Conservation (phyloP, 2,888 invertebrate genomes). For the Agapetus fuscipes region DNA sequence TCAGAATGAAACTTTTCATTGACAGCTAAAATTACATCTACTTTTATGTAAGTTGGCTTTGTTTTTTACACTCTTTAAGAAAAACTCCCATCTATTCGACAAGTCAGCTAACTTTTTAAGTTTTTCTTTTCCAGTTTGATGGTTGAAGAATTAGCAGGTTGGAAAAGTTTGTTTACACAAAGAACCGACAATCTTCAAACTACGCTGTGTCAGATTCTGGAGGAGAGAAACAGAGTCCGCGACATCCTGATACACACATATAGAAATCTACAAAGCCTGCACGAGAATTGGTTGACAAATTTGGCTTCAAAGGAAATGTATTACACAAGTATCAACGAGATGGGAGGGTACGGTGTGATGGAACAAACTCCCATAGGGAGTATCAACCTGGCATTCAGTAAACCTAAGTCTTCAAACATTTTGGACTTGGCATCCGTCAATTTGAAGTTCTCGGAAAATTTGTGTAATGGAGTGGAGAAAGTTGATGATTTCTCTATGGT, state of each 20-base stretch:
- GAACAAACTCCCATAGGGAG: constrained; percentile 42
- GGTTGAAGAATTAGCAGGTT: constrained; percentile 84
- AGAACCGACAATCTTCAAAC: constrained; percentile 61
- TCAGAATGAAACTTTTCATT: too few species aligned
- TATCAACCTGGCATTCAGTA: constrained; percentile 38
- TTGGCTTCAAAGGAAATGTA: constrained; percentile 26
- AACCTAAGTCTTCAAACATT: constrained; percentile 49
- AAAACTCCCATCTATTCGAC: too few species aligned
- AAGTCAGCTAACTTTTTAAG: too few species aligned
- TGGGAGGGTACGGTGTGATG: constrained; percentile 26
- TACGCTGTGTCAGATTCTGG: constrained; percentile 56
- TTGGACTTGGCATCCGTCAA: constrained; percentile 54
- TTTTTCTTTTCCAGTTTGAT: constrained; percentile 76
- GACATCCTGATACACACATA: constrained; percentile 54
- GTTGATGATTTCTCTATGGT: constrained; percentile 30
- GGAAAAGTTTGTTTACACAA: constrained; percentile 70
- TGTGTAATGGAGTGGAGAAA: constrained; percentile 40
- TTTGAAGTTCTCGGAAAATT: constrained; percentile 51
- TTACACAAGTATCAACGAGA: constrained; percentile 16
- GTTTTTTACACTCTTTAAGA: too few species aligned
- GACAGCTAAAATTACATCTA: too few species aligned
- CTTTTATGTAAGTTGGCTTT: too few species aligned
- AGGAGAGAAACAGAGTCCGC: constrained; percentile 57
- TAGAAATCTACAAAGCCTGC: constrained; percentile 45
- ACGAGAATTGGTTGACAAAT: constrained; percentile 40